Base-by-base conservation (phyloP, 2,797 vertebrate species). In the Sebastes cheni region DNA sequence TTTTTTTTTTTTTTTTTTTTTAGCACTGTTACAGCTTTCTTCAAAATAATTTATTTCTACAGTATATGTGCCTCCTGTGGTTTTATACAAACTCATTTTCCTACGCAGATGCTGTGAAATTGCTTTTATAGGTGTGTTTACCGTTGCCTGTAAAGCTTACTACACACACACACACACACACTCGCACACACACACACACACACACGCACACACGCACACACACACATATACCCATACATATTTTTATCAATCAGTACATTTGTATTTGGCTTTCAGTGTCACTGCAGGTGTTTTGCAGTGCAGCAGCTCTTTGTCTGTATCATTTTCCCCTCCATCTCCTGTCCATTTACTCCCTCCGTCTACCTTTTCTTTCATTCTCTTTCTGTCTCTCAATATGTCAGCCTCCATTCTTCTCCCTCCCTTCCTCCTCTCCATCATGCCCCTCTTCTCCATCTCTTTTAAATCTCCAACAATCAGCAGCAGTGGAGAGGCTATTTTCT, bases 91-190 rank as follows among this genome's bases (percentile, higher is more conserved):
- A 80, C 73, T 86, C 84, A 72, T 85, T 88, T 76, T 70, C 74
- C 54, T 54, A 86, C 16, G 71, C 88, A 88, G 76, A 87, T 84
- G 83, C 81, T 94, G 87, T 90, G 83, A 91, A 92, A 89, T 91
- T 87, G 88, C 87, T 86, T 91, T 85, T 73, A 81, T 76, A 66
- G 70, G 76, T 74, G 39, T 79, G 79, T 87, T 89, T 84, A 86
- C 80, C 59, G 86, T 86, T 77, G 23, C 76, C 23, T 77, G 64
- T 60, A 50, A 75, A 2, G 25, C 74, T 75, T 9, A 14, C 54
- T 71, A 72, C 67, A 39, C 67, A 36, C 22, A 18, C 27, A 27
- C 64, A 58, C 4, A 18, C 25, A 3, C 66, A 46, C 23, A 29
- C 58, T 16, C 61, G 56, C 25, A 61, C 27, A 42, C 23, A 75